phyloP scores from a whole-genome alignment of 2,797 vertebrate genomes.

The Acropternis orthonyx region DNA sequence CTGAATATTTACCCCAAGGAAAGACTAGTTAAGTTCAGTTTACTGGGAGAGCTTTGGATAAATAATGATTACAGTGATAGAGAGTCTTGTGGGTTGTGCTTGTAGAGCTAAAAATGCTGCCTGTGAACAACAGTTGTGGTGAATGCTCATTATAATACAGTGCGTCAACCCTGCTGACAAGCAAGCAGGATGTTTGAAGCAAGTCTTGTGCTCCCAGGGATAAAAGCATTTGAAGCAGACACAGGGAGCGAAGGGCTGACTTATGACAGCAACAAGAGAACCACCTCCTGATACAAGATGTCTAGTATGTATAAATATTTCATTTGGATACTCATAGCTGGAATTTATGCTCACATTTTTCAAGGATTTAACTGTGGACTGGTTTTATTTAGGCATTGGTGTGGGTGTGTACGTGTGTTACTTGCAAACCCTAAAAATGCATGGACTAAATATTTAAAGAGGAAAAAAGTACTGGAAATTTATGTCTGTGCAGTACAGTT shows the following conservation, averaged over 20 bases:
- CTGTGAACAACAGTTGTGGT: constrained; percentile 29
- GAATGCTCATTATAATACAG: constrained; percentile 20
- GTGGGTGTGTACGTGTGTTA: not conserved
- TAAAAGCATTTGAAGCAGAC: constrained; percentile 36
- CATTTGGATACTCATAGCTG: not conserved
- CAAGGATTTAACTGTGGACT: not conserved
- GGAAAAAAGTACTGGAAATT: not conserved
- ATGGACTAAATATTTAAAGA: not conserved
- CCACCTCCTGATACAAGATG: not conserved
- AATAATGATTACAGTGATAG: constrained; percentile 14
- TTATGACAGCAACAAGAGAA: constrained; percentile 43
- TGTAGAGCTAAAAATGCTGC: constrained; percentile 38
- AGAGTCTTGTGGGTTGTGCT: not conserved
- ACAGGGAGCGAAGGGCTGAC: not conserved
- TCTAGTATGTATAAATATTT: constrained; percentile 30
- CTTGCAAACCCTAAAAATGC: not conserved
- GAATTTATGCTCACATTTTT: not conserved
- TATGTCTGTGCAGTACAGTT: not conserved
- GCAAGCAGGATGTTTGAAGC: constrained; percentile 37
- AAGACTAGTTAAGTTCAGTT: constrained; percentile 28
- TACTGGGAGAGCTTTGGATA: not conserved
- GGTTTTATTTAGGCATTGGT: not conserved
- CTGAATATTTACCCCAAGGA: not conserved
- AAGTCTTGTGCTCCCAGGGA: not conserved
- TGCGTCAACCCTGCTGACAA: constrained; percentile 37